Evolutionary conservation across 1,140 invertebrate species (phyloP).

Genomic region (Plectrocnemia conspersa): DNA sequence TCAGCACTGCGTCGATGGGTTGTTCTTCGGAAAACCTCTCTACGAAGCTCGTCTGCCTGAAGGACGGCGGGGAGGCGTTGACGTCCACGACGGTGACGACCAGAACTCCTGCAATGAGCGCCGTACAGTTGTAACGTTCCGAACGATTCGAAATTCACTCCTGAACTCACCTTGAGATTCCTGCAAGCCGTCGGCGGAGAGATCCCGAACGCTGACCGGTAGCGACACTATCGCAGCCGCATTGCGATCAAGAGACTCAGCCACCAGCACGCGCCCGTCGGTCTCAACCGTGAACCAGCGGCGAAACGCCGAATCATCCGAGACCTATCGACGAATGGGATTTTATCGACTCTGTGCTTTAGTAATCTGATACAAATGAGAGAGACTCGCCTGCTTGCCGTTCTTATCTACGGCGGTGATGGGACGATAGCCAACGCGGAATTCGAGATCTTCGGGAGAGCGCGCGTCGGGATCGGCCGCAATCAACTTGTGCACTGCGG

Average conservation of each 20-base stretch:
- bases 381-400: slow-evolving; percentile 74
- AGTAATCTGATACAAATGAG: no score
- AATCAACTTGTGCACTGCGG: slow-evolving; percentile 65
- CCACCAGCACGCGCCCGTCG: slow-evolving; percentile 70
- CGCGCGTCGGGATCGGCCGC: slow-evolving; percentile 80
- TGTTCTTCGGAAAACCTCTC: slow-evolving; percentile 78
- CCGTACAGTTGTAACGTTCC: neutral
- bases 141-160: neutral
- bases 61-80: slow-evolving; percentile 62
- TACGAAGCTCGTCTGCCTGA: slow-evolving; percentile 61
- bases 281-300: slow-evolving; percentile 66
- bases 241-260: slow-evolving; percentile 60
- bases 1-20: slow-evolving; percentile 72
- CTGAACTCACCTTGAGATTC: slow-evolving; percentile 63
- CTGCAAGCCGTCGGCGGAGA: slow-evolving; percentile 70
- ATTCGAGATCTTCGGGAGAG: slow-evolving; percentile 64
- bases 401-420: slow-evolving; percentile 73
- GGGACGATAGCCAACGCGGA: slow-evolving; percentile 65
- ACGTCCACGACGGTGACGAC: slow-evolving; percentile 84
- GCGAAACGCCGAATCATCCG: slow-evolving; percentile 53
- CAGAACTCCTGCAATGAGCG: slow-evolving; percentile 58
- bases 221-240: slow-evolving; percentile 68
- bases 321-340: slow-evolving; percentile 39
- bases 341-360: no score
- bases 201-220: slow-evolving; percentile 76